A percentile compares a stretch with the other conserved stretches of the same genome.
Evolutionary conservation across 2,113 vertebrate genomes (phyloP).

Genomic region (Octodon degus): DNA sequence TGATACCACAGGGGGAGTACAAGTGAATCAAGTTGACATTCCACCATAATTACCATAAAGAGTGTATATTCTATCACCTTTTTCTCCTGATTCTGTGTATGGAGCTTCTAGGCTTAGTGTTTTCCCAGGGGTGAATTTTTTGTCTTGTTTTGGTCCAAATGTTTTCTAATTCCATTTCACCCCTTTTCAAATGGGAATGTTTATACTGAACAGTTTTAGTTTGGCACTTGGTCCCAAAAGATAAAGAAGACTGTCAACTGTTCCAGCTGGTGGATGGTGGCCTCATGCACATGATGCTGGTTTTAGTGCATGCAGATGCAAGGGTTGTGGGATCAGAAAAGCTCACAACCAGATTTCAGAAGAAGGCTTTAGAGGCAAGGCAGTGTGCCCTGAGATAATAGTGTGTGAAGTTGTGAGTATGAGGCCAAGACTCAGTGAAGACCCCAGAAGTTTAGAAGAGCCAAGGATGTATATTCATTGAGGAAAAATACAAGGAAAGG

Average conservation of each 20-base stretch:
- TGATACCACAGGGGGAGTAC: background rate
- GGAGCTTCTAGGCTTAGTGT: background rate
- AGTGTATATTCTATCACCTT: background rate
- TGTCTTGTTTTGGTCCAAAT: background rate
- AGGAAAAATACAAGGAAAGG: background rate
- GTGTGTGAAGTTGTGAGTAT: background rate
- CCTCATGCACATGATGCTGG: background rate
- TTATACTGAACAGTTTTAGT: background rate
- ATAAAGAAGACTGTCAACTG: background rate
- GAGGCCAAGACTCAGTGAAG: background rate
- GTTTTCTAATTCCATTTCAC: background rate
- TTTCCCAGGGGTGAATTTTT: background rate
- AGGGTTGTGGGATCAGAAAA: background rate
- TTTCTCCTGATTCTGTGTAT: background rate
- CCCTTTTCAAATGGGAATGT: background rate
- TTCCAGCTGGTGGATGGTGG: background rate
- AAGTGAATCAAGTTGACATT: background rate
- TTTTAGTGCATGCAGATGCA: background rate
- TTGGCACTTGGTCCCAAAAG: background rate
- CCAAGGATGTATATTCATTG: background rate
- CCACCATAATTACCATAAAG: background rate
- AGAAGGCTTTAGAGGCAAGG: background rate
- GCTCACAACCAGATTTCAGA: background rate
- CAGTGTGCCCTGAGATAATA: background rate
- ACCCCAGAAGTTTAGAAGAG: background rate